A percentile compares a stretch with the other conserved stretches of the same genome.
Conservation (phyloP, 2,797 vertebrate genomes). For the Smutsia gigantea region DNA sequence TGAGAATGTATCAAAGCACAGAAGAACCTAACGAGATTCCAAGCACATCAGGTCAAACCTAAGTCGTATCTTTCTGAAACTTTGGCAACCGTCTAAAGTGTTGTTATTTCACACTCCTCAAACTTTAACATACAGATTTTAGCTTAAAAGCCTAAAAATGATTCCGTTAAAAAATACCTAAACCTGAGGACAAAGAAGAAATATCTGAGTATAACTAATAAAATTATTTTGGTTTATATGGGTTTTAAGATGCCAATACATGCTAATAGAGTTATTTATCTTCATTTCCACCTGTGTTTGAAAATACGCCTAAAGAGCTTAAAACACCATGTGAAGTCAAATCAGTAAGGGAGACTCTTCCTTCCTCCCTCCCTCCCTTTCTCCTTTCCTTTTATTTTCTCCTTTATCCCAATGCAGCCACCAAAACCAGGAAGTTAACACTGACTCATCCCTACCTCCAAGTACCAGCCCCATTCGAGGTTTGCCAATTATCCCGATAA, state of each 20-base stretch:
- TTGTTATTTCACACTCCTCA: background rate
- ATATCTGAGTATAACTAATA: background rate
- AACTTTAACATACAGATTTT: background rate
- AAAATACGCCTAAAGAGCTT: background rate
- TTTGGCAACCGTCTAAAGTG: background rate
- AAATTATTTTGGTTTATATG: background rate
- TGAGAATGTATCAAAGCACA: rapidly evolving
- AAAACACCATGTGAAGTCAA: background rate
- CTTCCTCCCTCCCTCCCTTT: background rate
- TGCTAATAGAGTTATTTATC: background rate
- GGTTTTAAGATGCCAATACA: background rate
- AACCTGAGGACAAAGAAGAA: background rate
- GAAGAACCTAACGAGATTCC: background rate
- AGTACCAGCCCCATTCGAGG: background rate
- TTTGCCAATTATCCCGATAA: background rate
- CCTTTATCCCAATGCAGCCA: background rate
- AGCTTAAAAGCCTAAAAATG: conserved; percentile 1
- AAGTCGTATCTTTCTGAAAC: background rate
- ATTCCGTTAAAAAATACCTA: background rate
- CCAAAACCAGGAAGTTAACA: background rate
- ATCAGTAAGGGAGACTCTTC: background rate
- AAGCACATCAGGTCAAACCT: background rate
- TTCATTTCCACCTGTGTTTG: background rate
- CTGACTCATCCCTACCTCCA: background rate
- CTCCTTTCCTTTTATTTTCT: background rate